These are phyloP conservation scores for Myiotriccus ornatus DNA, from an alignment of 2,797 vertebrate species.

Conservation along the genomic window DNA sequence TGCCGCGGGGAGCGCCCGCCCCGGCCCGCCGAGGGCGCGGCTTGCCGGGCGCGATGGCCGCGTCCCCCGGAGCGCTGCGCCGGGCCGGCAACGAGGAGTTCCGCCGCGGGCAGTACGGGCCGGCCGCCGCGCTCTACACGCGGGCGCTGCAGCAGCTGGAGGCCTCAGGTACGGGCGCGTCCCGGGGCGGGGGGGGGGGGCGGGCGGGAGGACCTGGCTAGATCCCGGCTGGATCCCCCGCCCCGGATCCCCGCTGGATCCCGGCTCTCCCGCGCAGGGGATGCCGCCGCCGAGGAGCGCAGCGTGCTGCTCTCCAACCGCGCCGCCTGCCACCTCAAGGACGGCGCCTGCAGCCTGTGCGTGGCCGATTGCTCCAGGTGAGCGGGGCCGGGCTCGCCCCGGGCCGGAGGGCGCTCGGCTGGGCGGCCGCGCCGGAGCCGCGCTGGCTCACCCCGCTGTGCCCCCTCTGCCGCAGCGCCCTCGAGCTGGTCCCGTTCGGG, in stretches of 20 bases:
- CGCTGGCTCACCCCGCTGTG: background rate
- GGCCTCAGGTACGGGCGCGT: slow-evolving; percentile 71
- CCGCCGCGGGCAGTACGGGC: slow-evolving; percentile 88
- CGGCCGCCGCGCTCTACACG: slow-evolving; percentile 82
- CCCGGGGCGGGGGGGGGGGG: background rate
- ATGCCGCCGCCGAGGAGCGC: slow-evolving; percentile 78
- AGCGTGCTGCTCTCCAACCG: slow-evolving; percentile 89
- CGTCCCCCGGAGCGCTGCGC: slow-evolving; percentile 70
- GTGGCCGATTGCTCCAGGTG: slow-evolving; percentile 88
- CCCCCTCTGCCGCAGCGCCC: slow-evolving; percentile 51
- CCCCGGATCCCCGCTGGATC: background rate
- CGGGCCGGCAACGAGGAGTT: slow-evolving; percentile 86
- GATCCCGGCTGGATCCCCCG: background rate
- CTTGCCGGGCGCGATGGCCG: background rate
- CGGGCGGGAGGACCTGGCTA: too few relatives aligned
- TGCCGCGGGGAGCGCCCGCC: background rate
- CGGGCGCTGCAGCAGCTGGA: slow-evolving; percentile 82
- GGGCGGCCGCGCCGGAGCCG: background rate
- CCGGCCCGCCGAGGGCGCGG: background rate
- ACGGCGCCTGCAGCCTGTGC: slow-evolving; percentile 87
- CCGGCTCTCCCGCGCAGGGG: background rate
- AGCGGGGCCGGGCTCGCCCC: background rate
- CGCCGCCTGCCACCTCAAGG: slow-evolving; percentile 88
- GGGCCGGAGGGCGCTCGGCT: rapidly evolving
- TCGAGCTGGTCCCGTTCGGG: slow-evolving; percentile 84